These are phyloP conservation scores for Dorcus hopei DNA, from an alignment of 2,888 invertebrate genomes.

Conservation along the genomic window DNA sequence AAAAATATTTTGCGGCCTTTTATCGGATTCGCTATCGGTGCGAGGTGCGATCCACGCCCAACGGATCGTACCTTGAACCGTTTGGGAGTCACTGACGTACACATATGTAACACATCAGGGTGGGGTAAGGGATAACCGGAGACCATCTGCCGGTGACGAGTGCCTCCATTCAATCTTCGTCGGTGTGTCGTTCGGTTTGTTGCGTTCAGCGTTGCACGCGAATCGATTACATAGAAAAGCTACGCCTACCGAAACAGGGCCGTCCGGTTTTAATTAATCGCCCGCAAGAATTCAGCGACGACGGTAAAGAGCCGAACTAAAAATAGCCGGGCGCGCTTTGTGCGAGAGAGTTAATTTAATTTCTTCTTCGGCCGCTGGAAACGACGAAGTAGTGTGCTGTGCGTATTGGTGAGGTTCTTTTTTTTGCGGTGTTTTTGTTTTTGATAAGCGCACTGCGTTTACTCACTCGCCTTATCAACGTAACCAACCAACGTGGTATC, in stretches of 20 bases:
- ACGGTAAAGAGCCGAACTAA: neutral
- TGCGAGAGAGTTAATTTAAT: neutral
- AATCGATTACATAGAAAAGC: neutral
- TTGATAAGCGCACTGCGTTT: no score
- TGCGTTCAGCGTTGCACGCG: neutral
- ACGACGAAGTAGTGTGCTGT: no score
- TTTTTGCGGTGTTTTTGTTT: no score
- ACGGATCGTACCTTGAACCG: conserved; percentile 43
- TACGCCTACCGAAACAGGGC: neutral
- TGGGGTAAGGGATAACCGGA: conserved; percentile 29
- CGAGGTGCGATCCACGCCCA: conserved; percentile 36
- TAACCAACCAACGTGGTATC: no score
- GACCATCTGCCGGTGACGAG: conserved; percentile 36
- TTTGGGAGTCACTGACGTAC: conserved; percentile 53
- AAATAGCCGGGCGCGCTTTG: neutral
- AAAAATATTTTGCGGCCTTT: no score
- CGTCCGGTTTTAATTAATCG: no score
- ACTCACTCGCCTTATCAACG: no score
- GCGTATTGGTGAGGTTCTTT: no score
- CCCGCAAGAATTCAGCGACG: neutral
- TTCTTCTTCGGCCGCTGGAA: no score
- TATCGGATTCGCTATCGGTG: neutral
- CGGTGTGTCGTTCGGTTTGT: conserved; percentile 3
- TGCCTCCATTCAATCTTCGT: conserved; percentile 21
- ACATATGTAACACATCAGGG: conserved; percentile 32